Evolutionary conservation across 2,888 invertebrate species (phyloP), one percentile per base, ranked within the genome.

Genomic region (Mechanitis messenoides): DNA sequence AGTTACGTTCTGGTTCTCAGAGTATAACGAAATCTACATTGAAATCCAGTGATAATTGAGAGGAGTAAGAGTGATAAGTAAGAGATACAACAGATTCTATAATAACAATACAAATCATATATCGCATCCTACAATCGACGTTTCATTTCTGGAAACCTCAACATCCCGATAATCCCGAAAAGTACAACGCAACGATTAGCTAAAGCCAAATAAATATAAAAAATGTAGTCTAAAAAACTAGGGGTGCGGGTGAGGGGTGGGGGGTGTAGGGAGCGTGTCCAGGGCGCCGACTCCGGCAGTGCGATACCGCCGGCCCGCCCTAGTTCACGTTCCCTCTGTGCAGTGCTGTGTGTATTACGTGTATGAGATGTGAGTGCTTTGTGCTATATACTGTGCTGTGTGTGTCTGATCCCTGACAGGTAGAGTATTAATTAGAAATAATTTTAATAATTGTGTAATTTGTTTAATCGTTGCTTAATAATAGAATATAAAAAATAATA

Each of bases 251-350:
- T 55, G 53, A 58, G 45, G 61, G 54, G 60, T 63, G 61, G 65
- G 59, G 65, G 64, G 67, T 59, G 65, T 62, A 70, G 53, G 67
- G 55, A 71, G 62, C 64, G 65, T 54, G 63, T 55, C 45, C 55
- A 68, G 67, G 71, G 78, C 79, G 78, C 76, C 75, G 73, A 62
- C 77, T 81, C 83, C 85, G 85, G 83, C 83, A 85, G 85, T 86
- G 70, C 72, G 70, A 74, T 75, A 66, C 70, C 70, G 73, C 64
- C 75, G 72, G 69, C 69, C 76, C 72, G 63, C 66, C 69, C 66
- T 73, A 69, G 59, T 60, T 68, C 69, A 68, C 68, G 77, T 70
- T 7, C 72, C 50, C 42, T 35, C 46, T 45, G 53, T 61, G 31
- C 64, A 58, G 67, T 71, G 65, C 65, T 65, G 62, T 65, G 61